Evolutionary conservation across 1,140 invertebrate species (phyloP).

Genomic region (Plodia interpunctella): DNA sequence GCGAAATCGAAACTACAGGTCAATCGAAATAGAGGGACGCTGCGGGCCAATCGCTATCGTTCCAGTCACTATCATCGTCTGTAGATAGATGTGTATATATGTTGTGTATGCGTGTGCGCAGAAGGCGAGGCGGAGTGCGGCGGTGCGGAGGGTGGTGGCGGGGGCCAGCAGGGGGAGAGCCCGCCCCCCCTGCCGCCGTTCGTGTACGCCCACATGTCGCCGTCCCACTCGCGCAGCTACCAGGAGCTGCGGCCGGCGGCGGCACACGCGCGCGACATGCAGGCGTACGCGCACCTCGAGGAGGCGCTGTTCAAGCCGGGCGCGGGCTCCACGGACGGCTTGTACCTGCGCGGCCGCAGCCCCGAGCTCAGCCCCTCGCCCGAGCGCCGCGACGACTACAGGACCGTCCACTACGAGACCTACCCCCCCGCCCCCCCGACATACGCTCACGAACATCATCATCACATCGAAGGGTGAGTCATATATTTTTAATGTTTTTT

Average conservation of each 20-base stretch:
- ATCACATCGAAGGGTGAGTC: slow-evolving; percentile 56
- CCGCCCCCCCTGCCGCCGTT: slow-evolving; percentile 45
- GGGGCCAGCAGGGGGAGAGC: slow-evolving; percentile 39
- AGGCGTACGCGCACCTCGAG: slow-evolving; percentile 59
- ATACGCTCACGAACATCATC: slow-evolving; percentile 49
- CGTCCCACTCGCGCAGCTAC: slow-evolving; percentile 56
- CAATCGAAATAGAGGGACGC: background rate
- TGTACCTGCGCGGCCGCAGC: slow-evolving; percentile 49
- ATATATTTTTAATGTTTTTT: background rate
- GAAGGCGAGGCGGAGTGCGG: slow-evolving; percentile 53
- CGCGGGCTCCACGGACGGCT: slow-evolving; percentile 44
- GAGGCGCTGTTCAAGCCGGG: slow-evolving; percentile 52
- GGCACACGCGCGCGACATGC: slow-evolving; percentile 62
- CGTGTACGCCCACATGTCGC: slow-evolving; percentile 55
- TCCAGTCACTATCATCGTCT: background rate
- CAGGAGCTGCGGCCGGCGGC: slow-evolving; percentile 60
- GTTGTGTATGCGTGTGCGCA: slow-evolving; percentile 39
- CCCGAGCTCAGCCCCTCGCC: slow-evolving; percentile 50
- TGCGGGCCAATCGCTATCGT: background rate
- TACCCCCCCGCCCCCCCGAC: slow-evolving; percentile 38
- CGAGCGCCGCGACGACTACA: slow-evolving; percentile 54
- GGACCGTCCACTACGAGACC: slow-evolving; percentile 51
- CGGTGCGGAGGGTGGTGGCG: slow-evolving; percentile 32
- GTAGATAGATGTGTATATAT: slow-evolving; percentile 17
- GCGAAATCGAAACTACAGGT: background rate